Evolutionary conservation across 2,797 vertebrate species (phyloP).

Genomic region (Amblyraja radiata): DNA sequence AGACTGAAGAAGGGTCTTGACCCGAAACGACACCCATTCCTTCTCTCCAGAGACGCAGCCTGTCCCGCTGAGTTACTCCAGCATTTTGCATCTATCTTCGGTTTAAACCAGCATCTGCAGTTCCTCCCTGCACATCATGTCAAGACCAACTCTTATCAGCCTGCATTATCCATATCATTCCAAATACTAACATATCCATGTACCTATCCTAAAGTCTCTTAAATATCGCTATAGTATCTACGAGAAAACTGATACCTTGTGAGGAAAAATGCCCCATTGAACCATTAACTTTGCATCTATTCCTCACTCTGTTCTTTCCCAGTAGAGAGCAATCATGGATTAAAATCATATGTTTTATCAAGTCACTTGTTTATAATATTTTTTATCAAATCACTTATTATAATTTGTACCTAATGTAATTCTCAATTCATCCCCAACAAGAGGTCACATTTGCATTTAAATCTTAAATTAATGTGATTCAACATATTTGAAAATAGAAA

Average conservation of each 20-base stretch:
- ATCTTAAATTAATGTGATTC: neutral
- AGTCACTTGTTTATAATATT: neutral
- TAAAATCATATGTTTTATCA: neutral
- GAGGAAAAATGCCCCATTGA: neutral
- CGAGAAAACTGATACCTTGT: neutral
- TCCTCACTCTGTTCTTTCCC: neutral
- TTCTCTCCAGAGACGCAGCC: no score
- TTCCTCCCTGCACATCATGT: no score
- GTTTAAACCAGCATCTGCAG: no score
- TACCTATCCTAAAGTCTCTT: neutral
- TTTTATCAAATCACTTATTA: no score
- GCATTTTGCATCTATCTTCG: no score
- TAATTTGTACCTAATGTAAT: no score
- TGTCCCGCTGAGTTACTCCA: no score
- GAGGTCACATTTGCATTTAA: neutral
- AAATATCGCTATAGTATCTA: no score
- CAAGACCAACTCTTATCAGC: no score
- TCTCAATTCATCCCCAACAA: no score
- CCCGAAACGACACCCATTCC: no score
- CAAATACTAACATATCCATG: neutral
- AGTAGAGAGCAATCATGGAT: neutral
- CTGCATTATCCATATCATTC: neutral
- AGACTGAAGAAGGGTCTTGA: no score
- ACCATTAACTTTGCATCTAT: neutral
- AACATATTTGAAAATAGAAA: neutral